Base-by-base conservation (phyloP, 2,797 vertebrate genomes). In the Gastrophryne carolinensis region DNA sequence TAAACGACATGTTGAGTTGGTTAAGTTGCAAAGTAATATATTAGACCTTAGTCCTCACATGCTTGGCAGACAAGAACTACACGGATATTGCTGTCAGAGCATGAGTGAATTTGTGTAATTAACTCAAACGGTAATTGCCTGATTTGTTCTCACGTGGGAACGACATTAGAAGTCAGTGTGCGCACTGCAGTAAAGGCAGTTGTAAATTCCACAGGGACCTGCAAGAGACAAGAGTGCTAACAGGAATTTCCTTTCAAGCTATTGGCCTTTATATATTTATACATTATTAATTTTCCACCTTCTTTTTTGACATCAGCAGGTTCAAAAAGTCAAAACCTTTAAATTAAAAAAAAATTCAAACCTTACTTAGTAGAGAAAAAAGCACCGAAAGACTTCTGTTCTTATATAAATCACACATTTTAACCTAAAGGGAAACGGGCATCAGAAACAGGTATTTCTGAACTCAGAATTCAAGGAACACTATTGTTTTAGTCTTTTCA, bases 1-100 rank as follows among this genome's bases (percentile, higher is more conserved):
- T 68, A 68, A 68, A 68, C 32, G 39, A 68, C 65, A 68, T 68
- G 65, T 41, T 68, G 65, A 68, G 32, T 50, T 68, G 65, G 53
- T 68, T 68, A 68, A 68, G 32, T 15, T 13, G n/a, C n/a, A 68
- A 68, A 68, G 49, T 68, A 53, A 68, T 41, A 54, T 68, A 54
- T 32, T 54, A 34, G 26, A 37, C 53, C 37, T 41, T 32, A 68
- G 54, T 54, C 65, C 65, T 68, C 65, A 54, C 35, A 24, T 56
- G 50, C 32, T 34, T 34, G n/a, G n/a, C 11, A 5, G 11, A 52
- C 32, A 47, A n/a, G 34, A 54, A 41, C 12, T 4, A 9, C 37
- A 41, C 24, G 65, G 34, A 68, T 68, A 68, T 68, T 68, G 34
- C 65, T 68, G 65, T 68, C 50, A 68, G 65, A 39, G 32, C 19